Conservation (phyloP, 2,888 invertebrate species). For the Rhimphoctona megacephalus region DNA sequence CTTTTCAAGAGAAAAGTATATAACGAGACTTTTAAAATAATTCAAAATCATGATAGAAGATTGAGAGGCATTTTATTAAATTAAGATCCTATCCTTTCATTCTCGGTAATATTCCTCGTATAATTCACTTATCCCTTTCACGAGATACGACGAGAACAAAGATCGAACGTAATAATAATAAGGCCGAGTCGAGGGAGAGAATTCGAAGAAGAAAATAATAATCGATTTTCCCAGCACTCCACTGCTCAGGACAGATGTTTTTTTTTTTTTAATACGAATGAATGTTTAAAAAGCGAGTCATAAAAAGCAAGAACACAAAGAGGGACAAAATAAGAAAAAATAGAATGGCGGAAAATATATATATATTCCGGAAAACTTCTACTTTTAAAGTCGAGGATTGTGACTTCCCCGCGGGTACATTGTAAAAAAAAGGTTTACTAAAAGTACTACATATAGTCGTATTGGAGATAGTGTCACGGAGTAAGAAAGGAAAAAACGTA, state of each 20-base stretch:
- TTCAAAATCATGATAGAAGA: neutral
- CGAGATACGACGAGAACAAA: conserved; percentile 13
- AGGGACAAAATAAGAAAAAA: neutral
- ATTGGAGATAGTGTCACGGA: neutral
- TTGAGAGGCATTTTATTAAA: neutral
- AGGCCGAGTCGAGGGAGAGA: conserved; percentile 1
- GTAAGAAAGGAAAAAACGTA: conserved; percentile 3
- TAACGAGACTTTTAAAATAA: neutral
- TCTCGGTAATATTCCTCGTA: neutral
- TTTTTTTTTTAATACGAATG: neutral
- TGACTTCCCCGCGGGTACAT: neutral
- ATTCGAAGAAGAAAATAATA: conserved; percentile 38
- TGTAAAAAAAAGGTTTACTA: conserved; percentile 4
- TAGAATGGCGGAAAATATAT: neutral
- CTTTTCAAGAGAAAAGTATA: neutral
- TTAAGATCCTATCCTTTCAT: neutral
- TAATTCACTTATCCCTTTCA: conserved; percentile 22
- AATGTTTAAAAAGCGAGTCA: neutral
- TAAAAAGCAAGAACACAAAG: neutral
- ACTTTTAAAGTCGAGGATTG: neutral
- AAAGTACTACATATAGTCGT: neutral
- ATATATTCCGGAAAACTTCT: neutral
- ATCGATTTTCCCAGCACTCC: conserved; percentile 30
- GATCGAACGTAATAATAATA: conserved; percentile 39
- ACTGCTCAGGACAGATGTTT: neutral